phyloP scores from a whole-genome alignment of 2,797 vertebrate genomes.

The Potorous gilbertii region DNA sequence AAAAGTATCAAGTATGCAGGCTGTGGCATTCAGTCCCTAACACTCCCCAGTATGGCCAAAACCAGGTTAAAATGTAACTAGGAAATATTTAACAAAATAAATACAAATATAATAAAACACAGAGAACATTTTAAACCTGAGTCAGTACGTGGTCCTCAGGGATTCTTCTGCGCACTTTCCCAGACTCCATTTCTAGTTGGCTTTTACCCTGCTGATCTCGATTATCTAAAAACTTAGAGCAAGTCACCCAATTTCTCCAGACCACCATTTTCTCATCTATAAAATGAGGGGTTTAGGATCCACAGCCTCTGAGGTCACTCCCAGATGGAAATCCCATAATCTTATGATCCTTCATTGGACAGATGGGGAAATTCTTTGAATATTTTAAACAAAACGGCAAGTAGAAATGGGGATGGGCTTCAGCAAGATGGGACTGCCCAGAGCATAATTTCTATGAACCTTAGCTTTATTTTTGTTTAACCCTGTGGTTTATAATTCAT shows the following conservation, averaged over 20 bases:
- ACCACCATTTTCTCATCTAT: neutral
- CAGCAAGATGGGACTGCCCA: neutral
- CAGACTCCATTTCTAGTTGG: neutral
- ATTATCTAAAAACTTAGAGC: neutral
- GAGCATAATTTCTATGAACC: neutral
- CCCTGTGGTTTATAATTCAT: slow-evolving; percentile 35
- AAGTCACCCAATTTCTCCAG: neutral
- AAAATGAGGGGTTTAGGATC: neutral
- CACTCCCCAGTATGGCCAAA: neutral
- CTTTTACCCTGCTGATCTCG: neutral
- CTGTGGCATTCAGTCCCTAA: neutral
- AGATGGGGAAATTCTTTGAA: neutral
- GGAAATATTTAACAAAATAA: neutral
- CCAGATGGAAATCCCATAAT: neutral
- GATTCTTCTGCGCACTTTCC: neutral
- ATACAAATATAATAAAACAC: neutral
- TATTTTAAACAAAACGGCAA: neutral
- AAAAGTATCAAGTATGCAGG: neutral
- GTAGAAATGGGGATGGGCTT: neutral
- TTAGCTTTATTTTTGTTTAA: slow-evolving; percentile 13
- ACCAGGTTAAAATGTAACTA: neutral
- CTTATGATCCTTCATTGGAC: neutral
- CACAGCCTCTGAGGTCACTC: neutral
- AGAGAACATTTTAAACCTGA: neutral
- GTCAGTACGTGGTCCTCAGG: neutral